Percentiles rank a stretch among this genome's conserved stretches.
phyloP scores from a whole-genome alignment of 2,888 invertebrate genomes.

The Merodon equestris region DNA sequence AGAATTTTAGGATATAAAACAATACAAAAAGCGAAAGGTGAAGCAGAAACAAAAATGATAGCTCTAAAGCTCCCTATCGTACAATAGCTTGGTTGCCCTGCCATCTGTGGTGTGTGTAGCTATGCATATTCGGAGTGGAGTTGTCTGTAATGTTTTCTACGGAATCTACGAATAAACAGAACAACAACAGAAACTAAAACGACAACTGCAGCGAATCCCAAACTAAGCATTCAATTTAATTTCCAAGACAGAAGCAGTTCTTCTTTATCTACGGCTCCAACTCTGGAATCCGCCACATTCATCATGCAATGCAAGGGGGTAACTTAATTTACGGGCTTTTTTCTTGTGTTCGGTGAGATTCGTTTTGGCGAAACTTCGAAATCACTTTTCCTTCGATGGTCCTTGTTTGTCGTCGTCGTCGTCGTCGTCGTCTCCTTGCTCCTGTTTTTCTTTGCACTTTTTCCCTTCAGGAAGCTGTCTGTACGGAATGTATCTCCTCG shows the following conservation, averaged over 20 bases:
- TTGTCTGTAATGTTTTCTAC: too few species aligned
- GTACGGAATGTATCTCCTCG: too few species aligned
- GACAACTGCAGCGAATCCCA: constrained; percentile 47
- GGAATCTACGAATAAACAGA: not conserved
- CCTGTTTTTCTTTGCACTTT: not conserved
- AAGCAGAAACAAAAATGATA: not conserved
- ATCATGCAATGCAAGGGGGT: constrained; percentile 25
- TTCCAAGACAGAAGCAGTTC: constrained; percentile 57
- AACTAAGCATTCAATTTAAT: constrained; percentile 64
- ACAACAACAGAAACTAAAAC: constrained; percentile 21
- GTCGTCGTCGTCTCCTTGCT: not conserved
- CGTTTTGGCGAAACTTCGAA: constrained; percentile 55
- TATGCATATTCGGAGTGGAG: constrained; percentile 21
- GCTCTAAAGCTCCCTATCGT: constrained; percentile 1
- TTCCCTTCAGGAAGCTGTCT: too few species aligned
- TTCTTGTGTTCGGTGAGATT: constrained; percentile 43
- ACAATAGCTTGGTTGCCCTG: too few species aligned
- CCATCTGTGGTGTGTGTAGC: constrained; percentile 19
- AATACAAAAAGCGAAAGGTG: constrained; percentile 12
- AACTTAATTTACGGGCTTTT: constrained; percentile 62
- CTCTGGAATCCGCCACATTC: constrained; percentile 1
- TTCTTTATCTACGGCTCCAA: not conserved
- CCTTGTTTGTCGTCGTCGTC: constrained; percentile 26
- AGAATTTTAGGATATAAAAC: constrained; percentile 42
- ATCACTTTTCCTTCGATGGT: constrained; percentile 46